phyloP scores from a whole-genome alignment of 2,113 vertebrate species.

The Gallinago media region DNA sequence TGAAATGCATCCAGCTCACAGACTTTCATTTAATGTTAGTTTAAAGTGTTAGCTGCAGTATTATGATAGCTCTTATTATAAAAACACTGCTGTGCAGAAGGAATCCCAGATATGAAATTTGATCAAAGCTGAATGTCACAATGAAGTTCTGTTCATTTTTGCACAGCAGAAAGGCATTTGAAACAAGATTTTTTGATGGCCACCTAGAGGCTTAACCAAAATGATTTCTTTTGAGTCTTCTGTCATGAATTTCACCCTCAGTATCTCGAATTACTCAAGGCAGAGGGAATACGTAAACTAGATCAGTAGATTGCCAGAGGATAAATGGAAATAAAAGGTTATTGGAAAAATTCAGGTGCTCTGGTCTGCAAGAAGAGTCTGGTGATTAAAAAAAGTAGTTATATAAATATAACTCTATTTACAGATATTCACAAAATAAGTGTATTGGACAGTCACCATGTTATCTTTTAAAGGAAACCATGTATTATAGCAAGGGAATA shows the following conservation, averaged over 20 bases:
- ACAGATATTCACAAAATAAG: neutral
- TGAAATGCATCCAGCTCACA: neutral
- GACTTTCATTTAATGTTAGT: neutral
- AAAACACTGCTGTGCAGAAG: slow-evolving; percentile 23
- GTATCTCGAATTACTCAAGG: neutral
- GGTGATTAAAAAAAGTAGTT: neutral
- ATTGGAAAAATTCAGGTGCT: neutral
- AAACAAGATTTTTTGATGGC: slow-evolving; percentile 22
- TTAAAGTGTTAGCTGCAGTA: neutral
- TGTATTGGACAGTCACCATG: neutral
- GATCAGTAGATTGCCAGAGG: neutral
- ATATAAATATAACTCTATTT: neutral
- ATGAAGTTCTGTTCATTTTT: neutral
- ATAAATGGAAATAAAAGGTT: neutral
- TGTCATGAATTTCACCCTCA: neutral
- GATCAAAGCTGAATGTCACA: slow-evolving; percentile 45
- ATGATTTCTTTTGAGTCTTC: neutral
- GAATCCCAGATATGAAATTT: slow-evolving; percentile 31
- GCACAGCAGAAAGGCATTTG: neutral
- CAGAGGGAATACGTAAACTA: neutral
- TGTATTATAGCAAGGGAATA: neutral
- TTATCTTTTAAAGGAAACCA: neutral
- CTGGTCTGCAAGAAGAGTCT: neutral
- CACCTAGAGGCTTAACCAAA: slow-evolving; percentile 29
- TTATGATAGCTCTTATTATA: neutral